Conservation (phyloP, 2,797 vertebrate genomes). For the Clarias pachynema region DNA sequence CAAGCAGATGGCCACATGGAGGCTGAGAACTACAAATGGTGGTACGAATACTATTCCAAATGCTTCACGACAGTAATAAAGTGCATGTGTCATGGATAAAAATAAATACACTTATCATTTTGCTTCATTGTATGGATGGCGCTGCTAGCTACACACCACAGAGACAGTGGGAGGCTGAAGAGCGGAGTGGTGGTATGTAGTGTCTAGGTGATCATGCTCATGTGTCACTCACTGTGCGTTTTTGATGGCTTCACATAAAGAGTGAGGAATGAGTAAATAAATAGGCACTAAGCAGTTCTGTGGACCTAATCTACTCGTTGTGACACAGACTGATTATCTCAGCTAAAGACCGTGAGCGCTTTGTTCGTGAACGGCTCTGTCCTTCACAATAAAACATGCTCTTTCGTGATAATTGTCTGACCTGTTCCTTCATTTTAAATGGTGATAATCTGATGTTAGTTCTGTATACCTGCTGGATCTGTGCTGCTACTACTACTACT, state of each 20-base stretch:
- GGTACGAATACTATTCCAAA: conserved; percentile 59
- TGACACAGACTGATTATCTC: conserved; percentile 75
- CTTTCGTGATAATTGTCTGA: conserved; percentile 62
- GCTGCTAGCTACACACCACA: conserved; percentile 18
- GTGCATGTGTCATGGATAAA: conserved; percentile 45
- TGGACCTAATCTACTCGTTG: conserved; percentile 70
- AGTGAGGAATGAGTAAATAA: conserved; percentile 61
- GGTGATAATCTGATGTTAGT: conserved; percentile 29
- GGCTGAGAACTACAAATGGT: conserved; percentile 42
- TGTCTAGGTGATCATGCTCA: conserved; percentile 46
- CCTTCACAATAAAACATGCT: conserved; percentile 54
- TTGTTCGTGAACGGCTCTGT: conserved; percentile 72
- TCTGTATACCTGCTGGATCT: conserved; percentile 20
- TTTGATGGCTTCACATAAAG: conserved; percentile 60
- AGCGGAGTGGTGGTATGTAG: conserved; percentile 31
- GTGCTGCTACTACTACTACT: neutral
- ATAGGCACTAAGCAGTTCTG: conserved; percentile 63
- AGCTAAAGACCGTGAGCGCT: conserved; percentile 66
- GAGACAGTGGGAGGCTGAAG: conserved; percentile 29
- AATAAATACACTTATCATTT: conserved; percentile 53
- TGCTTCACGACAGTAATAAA: conserved; percentile 66
- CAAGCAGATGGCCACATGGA: conserved; percentile 49
- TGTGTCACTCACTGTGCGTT: conserved; percentile 60
- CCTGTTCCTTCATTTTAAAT: conserved; percentile 47
- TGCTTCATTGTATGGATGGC: conserved; percentile 40